Percentiles rank a stretch among this genome's conserved stretches.
Conservation (phyloP, 2,888 invertebrate species). For the Ditylenchus weischeri region DNA sequence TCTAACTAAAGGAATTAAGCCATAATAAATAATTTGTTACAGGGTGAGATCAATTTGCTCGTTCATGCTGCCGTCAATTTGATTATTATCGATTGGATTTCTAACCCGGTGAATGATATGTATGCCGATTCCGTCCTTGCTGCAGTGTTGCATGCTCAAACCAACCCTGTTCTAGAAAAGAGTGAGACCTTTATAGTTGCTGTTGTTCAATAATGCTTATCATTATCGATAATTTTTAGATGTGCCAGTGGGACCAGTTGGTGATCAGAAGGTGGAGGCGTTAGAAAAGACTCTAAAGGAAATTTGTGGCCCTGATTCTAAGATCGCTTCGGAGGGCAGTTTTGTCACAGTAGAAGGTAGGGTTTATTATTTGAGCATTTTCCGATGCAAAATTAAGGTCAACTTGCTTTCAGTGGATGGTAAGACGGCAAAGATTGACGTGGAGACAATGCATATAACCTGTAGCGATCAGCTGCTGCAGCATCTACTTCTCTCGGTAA, state of each 20-base stretch:
- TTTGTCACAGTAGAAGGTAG: conserved; percentile 62
- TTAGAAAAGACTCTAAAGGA: conserved; percentile 24
- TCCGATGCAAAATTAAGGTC: too few species aligned
- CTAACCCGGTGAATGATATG: conserved; percentile 76
- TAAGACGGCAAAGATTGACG: conserved; percentile 79
- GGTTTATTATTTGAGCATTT: too few species aligned
- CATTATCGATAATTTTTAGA: conserved; percentile 23
- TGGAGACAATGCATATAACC: conserved; percentile 68
- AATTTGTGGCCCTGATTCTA: conserved; percentile 24
- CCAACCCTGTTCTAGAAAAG: conserved; percentile 56
- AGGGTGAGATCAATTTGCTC: conserved; percentile 35
- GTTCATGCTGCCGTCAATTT: conserved; percentile 58
- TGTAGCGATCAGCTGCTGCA: conserved; percentile 33
- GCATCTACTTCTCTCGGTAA: conserved; percentile 25
- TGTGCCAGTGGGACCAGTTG: conserved; percentile 15
- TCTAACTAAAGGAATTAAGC: neutral
- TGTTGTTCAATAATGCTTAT: neutral
- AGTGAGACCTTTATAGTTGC: conserved; percentile 31
- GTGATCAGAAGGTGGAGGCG: conserved; percentile 14
- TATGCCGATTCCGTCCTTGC: conserved; percentile 91
- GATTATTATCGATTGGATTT: conserved; percentile 87
- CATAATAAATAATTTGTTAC: neutral
- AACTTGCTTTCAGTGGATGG: conserved; percentile 68
- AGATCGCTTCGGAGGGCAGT: conserved; percentile 18
- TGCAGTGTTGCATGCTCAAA: conserved; percentile 78